Evolutionary conservation across 2,797 vertebrate genomes (phyloP), one percentile per base, ranked within the genome.

Genomic region (Pogonophryne albipinna): DNA sequence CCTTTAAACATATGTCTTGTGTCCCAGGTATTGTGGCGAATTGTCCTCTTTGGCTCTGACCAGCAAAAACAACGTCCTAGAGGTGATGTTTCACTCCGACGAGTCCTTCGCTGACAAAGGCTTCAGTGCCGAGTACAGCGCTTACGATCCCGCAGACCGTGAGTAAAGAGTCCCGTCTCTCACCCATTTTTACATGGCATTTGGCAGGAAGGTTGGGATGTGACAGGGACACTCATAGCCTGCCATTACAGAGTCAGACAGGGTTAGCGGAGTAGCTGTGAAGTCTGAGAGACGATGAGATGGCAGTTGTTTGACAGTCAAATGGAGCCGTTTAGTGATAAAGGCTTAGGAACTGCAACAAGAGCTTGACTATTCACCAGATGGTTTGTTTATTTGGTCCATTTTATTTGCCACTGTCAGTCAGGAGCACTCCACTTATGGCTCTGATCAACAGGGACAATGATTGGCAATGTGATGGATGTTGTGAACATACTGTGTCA

Each of bases 101-200:
- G 79, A 89, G 69, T 95, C 95, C 16, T 94, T 76, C 85, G 94
- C 95, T 0, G 95, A 96, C 83, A 95, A 95, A 90, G 95, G 95
- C 78, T 96, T 96, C 91, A 86, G 34, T 0, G 92, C 89, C 0
- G 17, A 83, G 16, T 96, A 94, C 89, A 93, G 34, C 2, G 90
- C 91, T 50, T 95, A 76, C 19, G 86, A 95, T 86, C 95, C 95
- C 0, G 0, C 10, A 57, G 85, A 96, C 83, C 95, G 95, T 96
- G 90, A 94, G 95, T 92, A 72, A 7, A 73, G 59, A 66, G 11
- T 50, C 57, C 49, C 9, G 7, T 69, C 60, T 84, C 13, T 11
- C 38, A 7, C 14, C 44, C 55, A 63, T 50, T 52, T 71, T 78
- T 65, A n/a, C 44, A 38, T 15, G 6, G 42, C 61, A 62, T 53